Conservation (phyloP, 2,113 vertebrate species). For the Talpa occidentalis region DNA sequence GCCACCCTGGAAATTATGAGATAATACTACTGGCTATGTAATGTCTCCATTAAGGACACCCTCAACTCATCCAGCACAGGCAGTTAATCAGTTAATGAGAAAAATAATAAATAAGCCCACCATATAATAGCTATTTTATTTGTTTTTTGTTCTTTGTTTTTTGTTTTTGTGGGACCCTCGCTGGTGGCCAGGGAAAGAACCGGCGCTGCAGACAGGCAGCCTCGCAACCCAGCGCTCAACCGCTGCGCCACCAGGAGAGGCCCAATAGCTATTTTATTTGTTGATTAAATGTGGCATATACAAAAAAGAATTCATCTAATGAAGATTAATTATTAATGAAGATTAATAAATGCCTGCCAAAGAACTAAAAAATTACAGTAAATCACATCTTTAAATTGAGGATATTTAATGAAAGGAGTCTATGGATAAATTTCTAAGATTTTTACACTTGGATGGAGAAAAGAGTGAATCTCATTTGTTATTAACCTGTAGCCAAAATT, state of each 20-base stretch:
- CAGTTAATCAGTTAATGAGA: not conserved
- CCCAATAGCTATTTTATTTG: not conserved
- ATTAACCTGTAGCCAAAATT: not conserved
- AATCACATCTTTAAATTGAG: not conserved
- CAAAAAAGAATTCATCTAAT: not conserved
- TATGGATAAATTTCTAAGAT: not conserved
- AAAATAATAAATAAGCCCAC: not conserved
- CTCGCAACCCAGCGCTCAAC: no score
- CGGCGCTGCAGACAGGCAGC: no score
- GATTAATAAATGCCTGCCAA: not conserved
- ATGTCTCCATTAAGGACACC: not conserved
- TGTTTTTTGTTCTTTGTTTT: no score
- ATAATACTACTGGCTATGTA: not conserved
- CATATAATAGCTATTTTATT: not conserved
- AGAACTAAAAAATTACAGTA: not conserved
- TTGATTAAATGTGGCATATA: not conserved
- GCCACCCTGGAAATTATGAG: not conserved
- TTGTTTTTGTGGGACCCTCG: no score
- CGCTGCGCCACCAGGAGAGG: no score
- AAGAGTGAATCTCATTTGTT: not conserved
- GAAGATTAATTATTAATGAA: constrained; percentile 1
- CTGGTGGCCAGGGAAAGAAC: no score
- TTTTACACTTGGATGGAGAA: not conserved
- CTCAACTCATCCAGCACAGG: not conserved
- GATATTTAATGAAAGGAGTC: not conserved